Evolutionary conservation across 2,888 invertebrate species (phyloP), one percentile per base, ranked within the genome.

Genomic region (Yponomeuta plumbellus): DNA sequence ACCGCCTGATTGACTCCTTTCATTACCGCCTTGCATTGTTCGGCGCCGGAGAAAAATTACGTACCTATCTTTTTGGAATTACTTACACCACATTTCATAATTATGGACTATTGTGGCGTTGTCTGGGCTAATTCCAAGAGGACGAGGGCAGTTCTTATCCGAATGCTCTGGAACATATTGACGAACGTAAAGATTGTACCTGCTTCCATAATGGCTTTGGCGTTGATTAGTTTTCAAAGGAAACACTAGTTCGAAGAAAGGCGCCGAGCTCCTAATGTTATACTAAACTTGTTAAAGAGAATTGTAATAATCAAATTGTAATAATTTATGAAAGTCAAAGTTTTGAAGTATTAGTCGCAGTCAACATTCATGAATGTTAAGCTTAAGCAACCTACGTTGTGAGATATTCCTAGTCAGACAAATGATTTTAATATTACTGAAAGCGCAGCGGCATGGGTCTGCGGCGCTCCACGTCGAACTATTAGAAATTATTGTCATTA

Each of bases 61-160:
- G 77, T 74, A n/a, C n/a, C 13, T 40, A 81, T 83, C 83, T 84
- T 80, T 83, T 83, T 75, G 78, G 82, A 87, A 87, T 88, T 83
- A 84, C 88, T 88, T 83, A 84, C 88, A 85, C 88, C 88, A 89
- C 90, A 89, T 89, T 89, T 91, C 91, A 90, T 89, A 90, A 91
- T 91, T 90, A 91, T 90, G 88, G 91, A 84, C 88, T 88, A 91
- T 91, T 91, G 91, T 91, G 85, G 80, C 75, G 81, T 83, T 85
- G 90, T 86, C 84, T 74, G 80, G 77, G 79, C 78, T 87, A 88
- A 88, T 89, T 86, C 79, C 79, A 79, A 74, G 78, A 75, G 74
- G 81, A 86, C 80, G 79, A 76, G 76, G 76, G 76, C 76, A 77
- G 80, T 83, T 80, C 73, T 79, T 81, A 83, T 81, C 79, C 78